A percentile compares a stretch with the other conserved stretches of the same genome.
Evolutionary conservation across 2,113 vertebrate genomes (phyloP).

Genomic region (Plecturocebus donacophilus): DNA sequence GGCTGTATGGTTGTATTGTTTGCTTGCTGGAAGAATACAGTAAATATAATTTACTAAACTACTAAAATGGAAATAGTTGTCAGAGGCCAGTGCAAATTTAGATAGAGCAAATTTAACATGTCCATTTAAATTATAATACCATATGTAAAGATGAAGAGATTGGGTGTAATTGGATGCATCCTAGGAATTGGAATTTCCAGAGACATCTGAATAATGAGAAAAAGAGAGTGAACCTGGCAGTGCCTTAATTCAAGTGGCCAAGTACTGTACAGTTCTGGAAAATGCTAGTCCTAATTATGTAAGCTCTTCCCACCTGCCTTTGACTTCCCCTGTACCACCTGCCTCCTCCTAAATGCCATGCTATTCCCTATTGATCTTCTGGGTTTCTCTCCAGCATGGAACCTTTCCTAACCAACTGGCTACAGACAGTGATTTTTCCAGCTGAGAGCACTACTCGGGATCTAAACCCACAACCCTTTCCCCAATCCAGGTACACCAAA

Average conservation of each 20-base stretch:
- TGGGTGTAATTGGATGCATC: neutral
- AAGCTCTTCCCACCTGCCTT: neutral
- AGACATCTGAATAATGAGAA: neutral
- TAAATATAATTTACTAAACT: neutral
- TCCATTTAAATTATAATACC: neutral
- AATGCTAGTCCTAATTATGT: rapidly evolving
- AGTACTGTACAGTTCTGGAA: neutral
- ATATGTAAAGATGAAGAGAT: neutral
- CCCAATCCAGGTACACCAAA: neutral
- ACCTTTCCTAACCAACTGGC: neutral
- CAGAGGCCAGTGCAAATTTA: neutral
- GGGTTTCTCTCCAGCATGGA: neutral
- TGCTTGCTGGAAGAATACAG: neutral
- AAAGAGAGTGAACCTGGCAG: neutral
- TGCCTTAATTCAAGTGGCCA: neutral
- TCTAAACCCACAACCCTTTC: neutral
- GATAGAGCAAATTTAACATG: neutral
- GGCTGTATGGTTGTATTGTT: neutral
- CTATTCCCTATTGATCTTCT: neutral
- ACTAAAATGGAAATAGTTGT: neutral
- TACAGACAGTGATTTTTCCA: neutral
- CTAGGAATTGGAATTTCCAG: neutral
- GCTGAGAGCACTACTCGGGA: neutral
- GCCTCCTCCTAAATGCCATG: neutral
- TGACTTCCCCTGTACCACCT: neutral